Evolutionary conservation across 2,888 invertebrate species (phyloP).

Genomic region (Hesperia comma): DNA sequence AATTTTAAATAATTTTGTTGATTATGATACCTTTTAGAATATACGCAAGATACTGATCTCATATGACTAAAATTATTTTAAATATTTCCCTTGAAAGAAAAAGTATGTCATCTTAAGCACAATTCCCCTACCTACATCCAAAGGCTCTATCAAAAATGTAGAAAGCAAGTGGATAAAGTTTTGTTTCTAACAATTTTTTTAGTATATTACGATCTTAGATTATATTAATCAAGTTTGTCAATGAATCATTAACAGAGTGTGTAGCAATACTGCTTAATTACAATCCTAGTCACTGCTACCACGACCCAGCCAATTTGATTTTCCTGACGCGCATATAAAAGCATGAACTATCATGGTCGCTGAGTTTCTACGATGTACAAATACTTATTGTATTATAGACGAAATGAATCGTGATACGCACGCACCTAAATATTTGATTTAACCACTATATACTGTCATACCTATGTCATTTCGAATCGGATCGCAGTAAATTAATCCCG

Average conservation of each 20-base stretch:
- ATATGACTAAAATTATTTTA: no score
- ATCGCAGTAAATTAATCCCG: background rate
- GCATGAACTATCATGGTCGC: conserved; percentile 38
- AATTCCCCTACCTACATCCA: no score
- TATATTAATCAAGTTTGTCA: background rate
- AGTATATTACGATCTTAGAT: no score
- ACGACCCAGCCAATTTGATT: conserved; percentile 28
- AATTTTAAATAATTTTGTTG: no score
- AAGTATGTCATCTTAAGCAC: no score
- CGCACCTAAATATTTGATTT: conserved; percentile 11
- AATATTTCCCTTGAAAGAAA: no score
- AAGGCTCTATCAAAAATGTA: no score
- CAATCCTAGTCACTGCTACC: conserved; percentile 31
- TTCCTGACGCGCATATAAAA: conserved; percentile 28
- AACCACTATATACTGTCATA: no score
- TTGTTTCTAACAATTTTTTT: no score
- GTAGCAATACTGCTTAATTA: conserved; percentile 34
- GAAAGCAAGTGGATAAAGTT: no score
- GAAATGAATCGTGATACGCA: conserved; percentile 8
- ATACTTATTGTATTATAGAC: conserved; percentile 7
- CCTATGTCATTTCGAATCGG: conserved; percentile 10
- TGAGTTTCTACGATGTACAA: conserved; percentile 36
- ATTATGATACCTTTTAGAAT: no score
- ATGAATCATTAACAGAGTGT: conserved; percentile 15
- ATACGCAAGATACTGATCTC: no score